phyloP scores from a whole-genome alignment of 2,888 invertebrate species.

The Stenichneumon culpator region DNA sequence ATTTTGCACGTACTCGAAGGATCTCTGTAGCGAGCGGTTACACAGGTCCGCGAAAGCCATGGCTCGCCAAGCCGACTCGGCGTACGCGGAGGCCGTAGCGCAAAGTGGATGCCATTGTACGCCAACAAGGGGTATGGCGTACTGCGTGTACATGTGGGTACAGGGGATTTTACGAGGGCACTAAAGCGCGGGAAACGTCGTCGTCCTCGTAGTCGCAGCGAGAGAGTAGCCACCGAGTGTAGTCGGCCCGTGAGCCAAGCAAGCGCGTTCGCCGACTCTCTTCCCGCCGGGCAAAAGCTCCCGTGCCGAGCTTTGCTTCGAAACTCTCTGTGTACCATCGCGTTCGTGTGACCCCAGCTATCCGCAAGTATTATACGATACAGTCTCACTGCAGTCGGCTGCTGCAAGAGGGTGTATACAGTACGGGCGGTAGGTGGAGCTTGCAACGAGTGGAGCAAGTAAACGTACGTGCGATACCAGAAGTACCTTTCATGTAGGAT shows the following conservation, averaged over 20 bases:
- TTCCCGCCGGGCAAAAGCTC: constrained; percentile 4
- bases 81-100: not conserved
- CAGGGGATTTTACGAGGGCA: constrained; percentile 72
- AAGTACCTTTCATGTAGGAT: constrained; percentile 56
- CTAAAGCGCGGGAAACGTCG: constrained; percentile 69
- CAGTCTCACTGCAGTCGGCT: constrained; percentile 8
- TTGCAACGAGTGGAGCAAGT: constrained; percentile 43
- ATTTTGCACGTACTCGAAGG: not conserved
- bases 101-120: constrained; percentile 75
- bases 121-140: constrained; percentile 54
- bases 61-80: not conserved
- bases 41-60: not conserved
- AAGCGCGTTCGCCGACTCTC: not conserved
- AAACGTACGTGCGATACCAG: constrained; percentile 49
- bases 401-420: not conserved
- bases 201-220: constrained; percentile 56
- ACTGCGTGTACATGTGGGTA: constrained; percentile 31
- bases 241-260: constrained; percentile 1
- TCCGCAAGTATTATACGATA: constrained; percentile 27
- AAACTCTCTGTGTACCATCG: constrained; percentile 28
- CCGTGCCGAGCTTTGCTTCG: constrained; percentile 27
- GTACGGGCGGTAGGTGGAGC: constrained; percentile 24
- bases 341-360: constrained; percentile 43
- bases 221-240: not conserved
- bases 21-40: not conserved